These are phyloP conservation scores for Folsomia manolachei DNA, from an alignment of 2,888 invertebrate genomes.

Conservation along the genomic window DNA sequence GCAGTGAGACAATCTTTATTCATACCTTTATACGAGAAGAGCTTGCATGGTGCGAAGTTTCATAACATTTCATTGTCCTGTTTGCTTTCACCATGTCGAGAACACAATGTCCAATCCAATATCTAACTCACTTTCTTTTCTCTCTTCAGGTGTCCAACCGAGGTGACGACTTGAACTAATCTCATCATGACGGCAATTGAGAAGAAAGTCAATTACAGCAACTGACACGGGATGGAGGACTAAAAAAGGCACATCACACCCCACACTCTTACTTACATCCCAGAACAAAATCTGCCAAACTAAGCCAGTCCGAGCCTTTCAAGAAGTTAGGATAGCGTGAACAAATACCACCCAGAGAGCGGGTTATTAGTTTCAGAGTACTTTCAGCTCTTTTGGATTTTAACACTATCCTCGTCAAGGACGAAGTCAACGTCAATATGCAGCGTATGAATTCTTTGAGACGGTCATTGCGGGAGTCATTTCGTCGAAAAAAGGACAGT, in stretches of 20 bases:
- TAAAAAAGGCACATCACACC: neutral
- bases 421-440: slow-evolving; percentile 33
- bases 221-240: neutral
- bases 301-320: too few relatives aligned
- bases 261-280: too few relatives aligned
- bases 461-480: slow-evolving; percentile 87
- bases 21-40: too few relatives aligned
- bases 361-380: neutral
- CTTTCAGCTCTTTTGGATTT: neutral
- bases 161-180: neutral
- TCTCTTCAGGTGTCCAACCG: neutral
- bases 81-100: neutral
- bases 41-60: too few relatives aligned
- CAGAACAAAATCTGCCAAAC: too few relatives aligned
- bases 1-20: too few relatives aligned
- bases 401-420: neutral
- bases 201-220: neutral
- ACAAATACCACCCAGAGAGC: neutral
- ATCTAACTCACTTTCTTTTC: too few relatives aligned
- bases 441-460: slow-evolving; percentile 79
- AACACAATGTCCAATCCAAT: too few relatives aligned
- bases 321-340: too few relatives aligned
- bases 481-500: slow-evolving; percentile 87
- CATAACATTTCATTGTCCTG: too few relatives aligned
- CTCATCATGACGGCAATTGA: neutral